Evolutionary conservation across 1,140 invertebrate genomes (phyloP).

Genomic region (Atta texana): DNA sequence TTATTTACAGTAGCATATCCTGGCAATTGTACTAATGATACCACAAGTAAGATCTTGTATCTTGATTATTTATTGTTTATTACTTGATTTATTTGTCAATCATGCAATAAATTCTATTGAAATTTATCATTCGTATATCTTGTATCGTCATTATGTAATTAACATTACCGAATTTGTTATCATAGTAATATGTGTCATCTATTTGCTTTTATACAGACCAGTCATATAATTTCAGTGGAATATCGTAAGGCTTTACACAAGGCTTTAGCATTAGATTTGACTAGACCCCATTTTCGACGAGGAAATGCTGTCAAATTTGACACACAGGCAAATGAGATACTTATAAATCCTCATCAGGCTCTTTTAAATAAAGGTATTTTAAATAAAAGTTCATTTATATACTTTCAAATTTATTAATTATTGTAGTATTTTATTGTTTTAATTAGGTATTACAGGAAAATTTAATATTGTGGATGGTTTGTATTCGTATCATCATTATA

Average conservation of each 20-base stretch:
- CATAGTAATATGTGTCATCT: constrained; percentile 47
- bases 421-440: background rate
- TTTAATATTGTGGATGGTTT: constrained; percentile 90
- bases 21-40: constrained; percentile 87
- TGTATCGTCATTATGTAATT: constrained; percentile 19
- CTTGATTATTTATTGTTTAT: constrained; percentile 15
- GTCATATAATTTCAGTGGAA: constrained; percentile 86
- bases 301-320: constrained; percentile 89
- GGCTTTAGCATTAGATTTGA: constrained; percentile 89
- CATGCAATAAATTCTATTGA: constrained; percentile 61
- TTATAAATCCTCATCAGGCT: constrained; percentile 92
- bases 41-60: constrained; percentile 87
- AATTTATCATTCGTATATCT: constrained; percentile 5
- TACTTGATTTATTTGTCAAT: constrained; percentile 13
- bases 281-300: constrained; percentile 90
- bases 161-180: constrained; percentile 13
- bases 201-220: constrained; percentile 58
- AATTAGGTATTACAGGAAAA: constrained; percentile 38
- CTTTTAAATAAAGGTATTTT: constrained; percentile 85
- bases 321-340: constrained; percentile 83
- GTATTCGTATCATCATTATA: constrained; percentile 98
- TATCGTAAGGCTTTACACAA: constrained; percentile 89
- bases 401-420: background rate
- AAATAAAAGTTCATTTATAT: constrained; percentile 83
- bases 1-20: constrained; percentile 92